Base-by-base conservation (phyloP, 2,113 vertebrate species). In the Okapia johnstoni region DNA sequence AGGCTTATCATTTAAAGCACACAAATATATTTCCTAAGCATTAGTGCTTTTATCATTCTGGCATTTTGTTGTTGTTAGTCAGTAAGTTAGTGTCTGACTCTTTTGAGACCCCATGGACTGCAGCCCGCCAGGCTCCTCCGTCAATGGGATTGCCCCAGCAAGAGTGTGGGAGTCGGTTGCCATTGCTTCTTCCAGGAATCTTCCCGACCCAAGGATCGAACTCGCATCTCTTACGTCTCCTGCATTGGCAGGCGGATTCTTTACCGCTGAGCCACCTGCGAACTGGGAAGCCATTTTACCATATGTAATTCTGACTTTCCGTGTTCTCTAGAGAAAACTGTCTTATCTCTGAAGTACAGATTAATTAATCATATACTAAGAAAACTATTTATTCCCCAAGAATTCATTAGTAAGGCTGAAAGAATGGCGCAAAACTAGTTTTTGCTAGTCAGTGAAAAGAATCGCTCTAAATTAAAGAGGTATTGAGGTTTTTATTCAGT, bases 71-170 rank as follows among this genome's bases (percentile, higher is more conserved):
- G 12, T 43, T 76, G 70, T 26, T 76, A 26, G 70, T 66, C 8
- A 36, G 4, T 13, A 40, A 40, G 11, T 26, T 26, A 40, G 25
- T 25, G 6, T 23, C 36, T 40, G 70, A 43, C 70, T 43, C 11
- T 14, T 73, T 14, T 7, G 40, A 43, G 36, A 7, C 23, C 23
- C 36, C 36, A 26, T 26, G 36, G 36, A 76, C 36, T 26, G 23
- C 40, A 26, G 40, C 36, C 70, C 2, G 0, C 23, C 70, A 76
- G 70, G 36, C 36, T 76, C 6, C 36, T 76, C 36, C 6, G 0
- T 73, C 36, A 23, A 2, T 14, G 23, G 70, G 36, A 43, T 26
- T 25, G 19, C 70, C 11, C 70, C 19, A 3, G 66, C 21, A 43
- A 43, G 36, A 43, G 25, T 3, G 6, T 43, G n/a, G 23, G 70